phyloP scores from a whole-genome alignment of 2,888 invertebrate genomes.

The Drosophila tripunctata region DNA sequence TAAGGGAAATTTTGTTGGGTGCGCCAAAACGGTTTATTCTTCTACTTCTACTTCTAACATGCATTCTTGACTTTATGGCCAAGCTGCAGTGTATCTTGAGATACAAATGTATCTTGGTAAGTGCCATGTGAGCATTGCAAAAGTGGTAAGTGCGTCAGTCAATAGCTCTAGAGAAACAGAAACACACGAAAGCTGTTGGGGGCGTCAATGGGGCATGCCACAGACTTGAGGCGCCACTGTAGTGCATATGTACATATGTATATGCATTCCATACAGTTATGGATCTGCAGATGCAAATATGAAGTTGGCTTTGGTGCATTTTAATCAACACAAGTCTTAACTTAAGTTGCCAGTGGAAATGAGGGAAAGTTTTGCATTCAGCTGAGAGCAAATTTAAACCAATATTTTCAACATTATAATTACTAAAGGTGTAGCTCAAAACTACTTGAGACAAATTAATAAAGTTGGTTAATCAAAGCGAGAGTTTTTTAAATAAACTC shows the following conservation, averaged over 20 bases:
- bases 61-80: constrained; percentile 59
- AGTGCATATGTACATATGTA: background rate
- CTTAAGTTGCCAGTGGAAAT: background rate
- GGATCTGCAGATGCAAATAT: background rate
- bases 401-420: too few species aligned
- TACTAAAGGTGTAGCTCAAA: too few species aligned
- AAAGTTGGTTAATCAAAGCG: too few species aligned
- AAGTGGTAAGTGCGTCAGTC: constrained; percentile 10
- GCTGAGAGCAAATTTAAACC: background rate
- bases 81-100: constrained; percentile 6
- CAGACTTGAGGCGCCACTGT: constrained; percentile 1
- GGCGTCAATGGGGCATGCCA: constrained; percentile 10
- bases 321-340: background rate
- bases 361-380: background rate
- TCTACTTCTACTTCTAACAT: constrained; percentile 32
- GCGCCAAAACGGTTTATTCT: constrained; percentile 26
- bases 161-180: constrained; percentile 23
- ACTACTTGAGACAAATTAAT: too few species aligned
- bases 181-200: background rate
- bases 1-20: constrained; percentile 57
- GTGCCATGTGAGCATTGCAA: constrained; percentile 1
- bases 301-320: background rate
- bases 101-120: constrained; percentile 7
- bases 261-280: background rate
- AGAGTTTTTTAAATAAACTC: too few species aligned